Evolutionary conservation across 2,113 vertebrate genomes (phyloP).

Genomic region (Chloroceryle aenea): DNA sequence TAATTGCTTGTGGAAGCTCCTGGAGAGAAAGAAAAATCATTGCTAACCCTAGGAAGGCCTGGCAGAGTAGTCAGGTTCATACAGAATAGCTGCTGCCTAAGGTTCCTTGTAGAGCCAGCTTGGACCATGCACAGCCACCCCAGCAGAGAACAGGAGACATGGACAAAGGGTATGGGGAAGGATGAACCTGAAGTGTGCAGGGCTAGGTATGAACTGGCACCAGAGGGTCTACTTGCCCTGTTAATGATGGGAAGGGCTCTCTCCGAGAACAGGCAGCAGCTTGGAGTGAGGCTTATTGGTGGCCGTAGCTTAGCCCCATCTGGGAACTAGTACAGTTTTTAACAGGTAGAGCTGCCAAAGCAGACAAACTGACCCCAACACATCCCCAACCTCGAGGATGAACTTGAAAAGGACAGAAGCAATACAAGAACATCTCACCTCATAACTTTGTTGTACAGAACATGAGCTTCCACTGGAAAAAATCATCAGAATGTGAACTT

Average conservation of each 20-base stretch:
- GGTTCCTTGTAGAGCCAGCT: neutral
- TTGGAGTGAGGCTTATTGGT: neutral
- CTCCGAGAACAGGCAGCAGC: neutral
- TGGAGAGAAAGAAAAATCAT: neutral
- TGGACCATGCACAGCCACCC: neutral
- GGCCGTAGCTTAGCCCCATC: neutral
- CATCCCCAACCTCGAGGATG: neutral
- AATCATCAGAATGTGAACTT: constrained; percentile 26
- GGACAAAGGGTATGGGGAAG: neutral
- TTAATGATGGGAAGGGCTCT: neutral
- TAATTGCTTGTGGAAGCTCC: neutral
- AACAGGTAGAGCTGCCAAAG: constrained; percentile 4
- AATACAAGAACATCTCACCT: constrained; percentile 43
- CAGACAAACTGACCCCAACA: neutral
- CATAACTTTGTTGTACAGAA: neutral
- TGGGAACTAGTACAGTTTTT: constrained; percentile 5
- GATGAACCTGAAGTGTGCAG: neutral
- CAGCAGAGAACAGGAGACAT: rapidly evolving
- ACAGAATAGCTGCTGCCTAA: neutral
- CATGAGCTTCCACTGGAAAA: constrained; percentile 27
- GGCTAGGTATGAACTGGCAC: neutral
- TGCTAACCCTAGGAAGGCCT: neutral
- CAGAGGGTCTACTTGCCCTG: neutral
- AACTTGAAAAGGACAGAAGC: neutral
- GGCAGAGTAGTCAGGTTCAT: neutral